Conservation (phyloP, 2,113 vertebrate species). For the Parotia lawesii region DNA sequence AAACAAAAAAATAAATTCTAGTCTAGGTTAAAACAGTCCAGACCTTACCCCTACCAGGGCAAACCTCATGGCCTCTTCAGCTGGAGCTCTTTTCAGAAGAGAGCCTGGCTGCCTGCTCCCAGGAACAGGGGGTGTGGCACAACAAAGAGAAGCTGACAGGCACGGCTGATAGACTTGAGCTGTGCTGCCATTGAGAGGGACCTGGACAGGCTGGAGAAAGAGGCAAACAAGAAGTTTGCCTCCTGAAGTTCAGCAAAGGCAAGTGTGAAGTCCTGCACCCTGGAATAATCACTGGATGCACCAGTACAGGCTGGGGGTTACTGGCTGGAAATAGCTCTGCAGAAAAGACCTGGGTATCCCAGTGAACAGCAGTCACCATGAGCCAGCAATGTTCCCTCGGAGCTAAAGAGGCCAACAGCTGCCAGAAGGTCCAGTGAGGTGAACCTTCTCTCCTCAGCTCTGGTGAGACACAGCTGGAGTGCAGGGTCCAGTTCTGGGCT, state of each 20-base stretch:
- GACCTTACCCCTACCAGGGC: background rate
- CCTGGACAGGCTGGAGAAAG: background rate
- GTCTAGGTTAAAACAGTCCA: background rate
- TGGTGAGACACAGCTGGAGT: background rate
- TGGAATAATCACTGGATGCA: background rate
- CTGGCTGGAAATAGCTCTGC: background rate
- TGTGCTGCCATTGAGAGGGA: background rate
- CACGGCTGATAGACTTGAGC: background rate
- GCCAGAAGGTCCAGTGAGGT: background rate
- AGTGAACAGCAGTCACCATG: background rate
- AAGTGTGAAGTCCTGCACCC: background rate
- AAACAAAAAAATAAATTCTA: background rate
- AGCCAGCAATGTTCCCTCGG: background rate
- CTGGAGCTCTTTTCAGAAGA: background rate
- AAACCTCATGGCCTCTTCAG: background rate
- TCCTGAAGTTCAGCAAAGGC: background rate
- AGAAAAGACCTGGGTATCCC: background rate
- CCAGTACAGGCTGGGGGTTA: background rate
- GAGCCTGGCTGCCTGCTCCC: background rate
- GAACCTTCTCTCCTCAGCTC: background rate
- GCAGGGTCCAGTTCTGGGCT: background rate
- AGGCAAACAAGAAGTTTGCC: background rate
- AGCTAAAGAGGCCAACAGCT: background rate
- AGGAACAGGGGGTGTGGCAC: background rate
- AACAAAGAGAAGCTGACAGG: background rate